Evolutionary conservation across 2,797 vertebrate genomes (phyloP), one percentile per base, ranked within the genome.

Genomic region (Echiichthys vipera): DNA sequence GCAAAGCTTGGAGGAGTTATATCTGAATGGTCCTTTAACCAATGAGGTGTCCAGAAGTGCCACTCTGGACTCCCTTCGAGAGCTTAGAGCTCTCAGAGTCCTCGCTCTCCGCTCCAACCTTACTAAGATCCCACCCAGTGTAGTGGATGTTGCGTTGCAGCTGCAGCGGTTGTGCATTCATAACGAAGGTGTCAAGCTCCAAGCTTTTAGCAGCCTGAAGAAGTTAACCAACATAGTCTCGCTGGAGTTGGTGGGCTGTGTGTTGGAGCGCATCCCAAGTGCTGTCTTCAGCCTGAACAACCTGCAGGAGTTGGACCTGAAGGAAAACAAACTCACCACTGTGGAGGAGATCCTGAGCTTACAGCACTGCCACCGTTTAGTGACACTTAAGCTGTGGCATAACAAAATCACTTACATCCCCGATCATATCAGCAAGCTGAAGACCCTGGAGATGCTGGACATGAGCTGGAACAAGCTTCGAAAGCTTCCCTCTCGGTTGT

Each of bases 291-390:
- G 96, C 81, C 91, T 98, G 40, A 86, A 71, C 3, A 95, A 94
- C 0, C 86, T 98, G 51, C 96, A 97, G 84, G 95, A 96, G 77
- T 73, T 97, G 47, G 96, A 97, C 87, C 91, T 97, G 43, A 95
- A 89, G 66, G 96, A 96, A 18, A 98, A 98, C 87, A 95, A 93
- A 64, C 92, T 98, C 5, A 93, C 91, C 45, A 95, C 96, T 0
- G 95, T 97, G 3, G 97, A 97, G 72, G 96, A 98, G 88, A 96
- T 98, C 61, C 92, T 98, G 40, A 97, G 96, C 70, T 89, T 98
- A 62, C 97, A 98, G 88, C 96, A 98, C 77, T 97, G 96, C 71
- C 91, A 87, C 17, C 96, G 96, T 58, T 87, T 98, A 43, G 90
- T 86, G 27, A 93, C 93, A 0, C 96, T 98, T 8, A 88, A 89